phyloP scores from a whole-genome alignment of 2,113 vertebrate species.

The Phocoena sinus region DNA sequence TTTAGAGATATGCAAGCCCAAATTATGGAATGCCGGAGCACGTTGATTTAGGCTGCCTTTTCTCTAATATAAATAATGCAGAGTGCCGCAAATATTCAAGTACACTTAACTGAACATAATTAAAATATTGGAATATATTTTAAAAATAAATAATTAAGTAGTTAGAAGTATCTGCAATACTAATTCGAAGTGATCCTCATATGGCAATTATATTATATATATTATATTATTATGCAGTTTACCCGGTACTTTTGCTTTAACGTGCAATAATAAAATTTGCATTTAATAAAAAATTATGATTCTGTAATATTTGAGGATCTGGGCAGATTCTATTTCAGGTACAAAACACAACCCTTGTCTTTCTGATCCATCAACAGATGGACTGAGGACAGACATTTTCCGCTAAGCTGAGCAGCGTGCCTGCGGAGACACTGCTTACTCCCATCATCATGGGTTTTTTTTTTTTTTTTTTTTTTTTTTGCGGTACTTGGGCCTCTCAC shows the following conservation, averaged over 20 bases:
- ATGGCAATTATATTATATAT: slow-evolving; percentile 62
- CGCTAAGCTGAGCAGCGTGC: slow-evolving; percentile 34
- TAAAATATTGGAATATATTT: slow-evolving; percentile 79
- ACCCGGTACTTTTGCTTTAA: slow-evolving; percentile 66
- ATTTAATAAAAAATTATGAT: slow-evolving; percentile 76
- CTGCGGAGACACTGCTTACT: not conserved
- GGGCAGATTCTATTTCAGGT: slow-evolving; percentile 62
- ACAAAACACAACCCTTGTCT: slow-evolving; percentile 43
- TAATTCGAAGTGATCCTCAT: slow-evolving; percentile 75
- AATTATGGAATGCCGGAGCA: slow-evolving; percentile 72
- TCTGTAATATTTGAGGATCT: slow-evolving; percentile 58
- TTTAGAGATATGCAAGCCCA: slow-evolving; percentile 70
- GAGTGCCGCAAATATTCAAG: slow-evolving; percentile 74
- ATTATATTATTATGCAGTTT: slow-evolving; percentile 40
- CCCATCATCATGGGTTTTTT: not conserved
- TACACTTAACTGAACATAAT: slow-evolving; percentile 77
- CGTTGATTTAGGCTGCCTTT: slow-evolving; percentile 75
- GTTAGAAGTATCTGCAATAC: slow-evolving; percentile 73
- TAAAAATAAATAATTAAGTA: slow-evolving; percentile 79
- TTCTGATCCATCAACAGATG: slow-evolving; percentile 59
- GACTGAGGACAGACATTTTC: slow-evolving; percentile 58
- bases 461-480: too few relatives aligned
- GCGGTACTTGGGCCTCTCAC: too few relatives aligned
- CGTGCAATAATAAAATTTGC: slow-evolving; percentile 74
- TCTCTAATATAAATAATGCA: slow-evolving; percentile 77